phyloP scores from a whole-genome alignment of 2,113 vertebrate genomes.

The Caretta caretta region DNA sequence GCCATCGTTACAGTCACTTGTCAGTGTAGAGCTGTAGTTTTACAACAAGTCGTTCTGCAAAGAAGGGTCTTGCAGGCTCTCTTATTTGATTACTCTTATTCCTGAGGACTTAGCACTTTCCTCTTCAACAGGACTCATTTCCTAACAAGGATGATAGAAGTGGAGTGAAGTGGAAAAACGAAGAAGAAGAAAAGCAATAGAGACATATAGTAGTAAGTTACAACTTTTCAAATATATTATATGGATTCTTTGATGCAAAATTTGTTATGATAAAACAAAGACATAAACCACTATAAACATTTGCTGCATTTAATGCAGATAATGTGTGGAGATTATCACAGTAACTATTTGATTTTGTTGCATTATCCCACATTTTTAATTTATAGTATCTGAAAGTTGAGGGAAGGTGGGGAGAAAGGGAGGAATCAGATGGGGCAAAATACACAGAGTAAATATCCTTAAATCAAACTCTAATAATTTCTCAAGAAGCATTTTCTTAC shows the following conservation, averaged over 20 bases:
- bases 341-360: not conserved
- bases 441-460: not conserved
- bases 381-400: not conserved
- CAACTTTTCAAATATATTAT: not conserved
- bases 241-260: not conserved
- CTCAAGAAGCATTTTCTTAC: not conserved
- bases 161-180: not conserved
- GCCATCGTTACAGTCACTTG: conserved; percentile 65
- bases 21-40: conserved; percentile 56
- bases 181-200: not conserved
- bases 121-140: conserved; percentile 19
- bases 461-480: not conserved
- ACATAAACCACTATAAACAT: not conserved
- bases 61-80: conserved; percentile 37
- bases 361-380: not conserved
- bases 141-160: conserved; percentile 8
- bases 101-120: conserved; percentile 9
- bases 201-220: not conserved
- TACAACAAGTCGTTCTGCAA: conserved; percentile 50
- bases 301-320: not conserved
- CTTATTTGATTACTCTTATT: not conserved
- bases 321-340: not conserved
- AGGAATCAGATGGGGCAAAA: not conserved
- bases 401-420: not conserved
- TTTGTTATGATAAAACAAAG: not conserved